Evolutionary conservation across 2,113 vertebrate genomes (phyloP).

Genomic region (Phyllostomus hastatus): DNA sequence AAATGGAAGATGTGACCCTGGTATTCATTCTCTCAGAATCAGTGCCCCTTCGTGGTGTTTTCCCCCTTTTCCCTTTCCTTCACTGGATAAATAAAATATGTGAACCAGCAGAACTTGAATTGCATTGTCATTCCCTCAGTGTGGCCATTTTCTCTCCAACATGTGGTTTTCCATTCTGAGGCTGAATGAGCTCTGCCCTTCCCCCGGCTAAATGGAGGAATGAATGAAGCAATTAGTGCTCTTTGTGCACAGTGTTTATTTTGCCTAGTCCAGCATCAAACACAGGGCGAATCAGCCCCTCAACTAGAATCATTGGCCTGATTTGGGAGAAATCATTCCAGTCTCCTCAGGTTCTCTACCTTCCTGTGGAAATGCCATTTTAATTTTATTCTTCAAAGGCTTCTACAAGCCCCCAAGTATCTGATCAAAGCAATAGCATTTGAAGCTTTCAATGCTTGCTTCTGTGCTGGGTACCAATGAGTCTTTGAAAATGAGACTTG

Average conservation of each 20-base stretch:
- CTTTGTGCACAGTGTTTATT: neutral
- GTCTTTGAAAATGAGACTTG: neutral
- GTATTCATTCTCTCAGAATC: conserved; percentile 66
- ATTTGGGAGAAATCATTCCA: neutral
- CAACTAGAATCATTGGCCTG: neutral
- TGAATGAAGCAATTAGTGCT: conserved; percentile 35
- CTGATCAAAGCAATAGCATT: neutral
- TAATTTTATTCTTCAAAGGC: neutral
- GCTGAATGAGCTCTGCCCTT: neutral
- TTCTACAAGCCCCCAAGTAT: neutral
- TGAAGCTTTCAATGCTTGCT: neutral
- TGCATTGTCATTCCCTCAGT: neutral
- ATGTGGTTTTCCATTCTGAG: conserved; percentile 40
- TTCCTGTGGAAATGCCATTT: neutral
- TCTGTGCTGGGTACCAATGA: neutral
- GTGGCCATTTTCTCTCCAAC: conserved; percentile 14
- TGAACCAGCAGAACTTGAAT: conserved; percentile 54
- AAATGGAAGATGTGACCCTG: conserved; percentile 67
- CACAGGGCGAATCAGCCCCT: neutral
- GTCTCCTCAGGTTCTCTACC: neutral
- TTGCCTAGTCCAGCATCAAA: neutral
- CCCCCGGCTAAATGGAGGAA: conserved; percentile 4
- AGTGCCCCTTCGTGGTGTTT: conserved; percentile 74
- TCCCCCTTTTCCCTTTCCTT: conserved; percentile 33
- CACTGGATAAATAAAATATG: conserved; percentile 80